Percentiles rank a stretch among this genome's conserved stretches.
Conservation (phyloP, 2,113 vertebrate species). For the Crotalus horridus region DNA sequence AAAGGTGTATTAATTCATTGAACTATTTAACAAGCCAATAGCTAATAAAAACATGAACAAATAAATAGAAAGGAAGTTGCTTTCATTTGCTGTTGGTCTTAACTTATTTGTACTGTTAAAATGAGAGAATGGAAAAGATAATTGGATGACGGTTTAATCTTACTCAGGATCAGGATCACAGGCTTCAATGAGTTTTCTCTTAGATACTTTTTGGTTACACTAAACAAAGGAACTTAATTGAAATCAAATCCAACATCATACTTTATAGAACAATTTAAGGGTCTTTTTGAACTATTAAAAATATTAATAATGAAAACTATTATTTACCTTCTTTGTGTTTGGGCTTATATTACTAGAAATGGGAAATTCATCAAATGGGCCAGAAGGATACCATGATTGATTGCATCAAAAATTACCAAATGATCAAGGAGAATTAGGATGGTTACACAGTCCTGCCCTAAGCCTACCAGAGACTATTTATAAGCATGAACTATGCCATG, state of each 20-base stretch:
- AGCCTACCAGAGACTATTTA: too few relatives aligned
- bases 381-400: too few relatives aligned
- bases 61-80: background rate
- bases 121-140: too few relatives aligned
- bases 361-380: background rate
- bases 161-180: too few relatives aligned
- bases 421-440: too few relatives aligned
- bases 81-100: too few relatives aligned
- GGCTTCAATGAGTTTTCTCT: too few relatives aligned
- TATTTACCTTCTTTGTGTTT: background rate
- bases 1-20: slow-evolving; percentile 9
- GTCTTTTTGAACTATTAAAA: background rate
- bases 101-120: too few relatives aligned
- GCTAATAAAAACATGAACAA: background rate
- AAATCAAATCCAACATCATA: background rate
- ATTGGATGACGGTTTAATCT: too few relatives aligned
- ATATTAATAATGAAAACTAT: background rate
- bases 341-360: background rate
- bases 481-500: too few relatives aligned
- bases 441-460: too few relatives aligned
- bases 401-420: too few relatives aligned
- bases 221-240: background rate
- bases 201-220: background rate
- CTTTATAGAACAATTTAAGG: background rate
- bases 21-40: slow-evolving; percentile 12